These are phyloP conservation scores for Drosophila lacteicornis DNA, from an alignment of 1,140 invertebrate species.

Conservation along the genomic window DNA sequence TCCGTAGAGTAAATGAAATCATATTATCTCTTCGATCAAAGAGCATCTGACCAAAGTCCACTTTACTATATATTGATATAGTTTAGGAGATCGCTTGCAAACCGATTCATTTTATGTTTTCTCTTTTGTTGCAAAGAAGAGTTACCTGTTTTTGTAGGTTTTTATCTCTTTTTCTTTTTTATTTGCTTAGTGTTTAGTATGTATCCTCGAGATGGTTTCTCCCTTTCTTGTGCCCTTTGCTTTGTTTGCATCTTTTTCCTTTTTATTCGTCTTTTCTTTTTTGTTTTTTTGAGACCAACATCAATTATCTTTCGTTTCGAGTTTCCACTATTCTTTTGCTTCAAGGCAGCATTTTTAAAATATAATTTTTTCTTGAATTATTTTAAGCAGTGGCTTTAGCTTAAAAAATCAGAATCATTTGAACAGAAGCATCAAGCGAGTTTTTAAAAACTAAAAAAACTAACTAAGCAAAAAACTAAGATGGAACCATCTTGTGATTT, in stretches of 20 bases:
- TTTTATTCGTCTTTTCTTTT: background rate
- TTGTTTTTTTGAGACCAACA: constrained; percentile 8
- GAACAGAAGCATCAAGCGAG: background rate
- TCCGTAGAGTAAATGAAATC: background rate
- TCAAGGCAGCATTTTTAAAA: background rate
- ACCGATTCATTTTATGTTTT: background rate
- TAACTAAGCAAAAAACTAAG: constrained; percentile 4
- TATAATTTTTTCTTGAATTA: background rate
- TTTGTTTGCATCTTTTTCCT: constrained; percentile 4
- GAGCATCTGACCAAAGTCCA: constrained; percentile 1
- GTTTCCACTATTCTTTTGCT: constrained; percentile 4
- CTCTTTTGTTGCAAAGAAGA: constrained; percentile 1
- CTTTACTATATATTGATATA: background rate
- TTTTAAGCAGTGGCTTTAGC: constrained; percentile 19
- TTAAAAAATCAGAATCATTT: constrained; percentile 31
- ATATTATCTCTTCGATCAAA: background rate
- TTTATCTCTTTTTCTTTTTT: constrained; percentile 14
- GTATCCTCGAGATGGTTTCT: constrained; percentile 23
- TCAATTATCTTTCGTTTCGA: constrained; percentile 20
- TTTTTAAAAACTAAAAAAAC: constrained; percentile 5
- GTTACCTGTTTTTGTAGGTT: constrained; percentile 4
- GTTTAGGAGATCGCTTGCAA: constrained; percentile 1
- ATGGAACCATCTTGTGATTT: constrained; percentile 15
- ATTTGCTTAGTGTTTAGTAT: constrained; percentile 26
- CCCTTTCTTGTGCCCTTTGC: constrained; percentile 6